Percentiles rank a stretch among this genome's conserved stretches.
Conservation (phyloP, 2,113 vertebrate genomes). For the Aptenodytes forsteri region DNA sequence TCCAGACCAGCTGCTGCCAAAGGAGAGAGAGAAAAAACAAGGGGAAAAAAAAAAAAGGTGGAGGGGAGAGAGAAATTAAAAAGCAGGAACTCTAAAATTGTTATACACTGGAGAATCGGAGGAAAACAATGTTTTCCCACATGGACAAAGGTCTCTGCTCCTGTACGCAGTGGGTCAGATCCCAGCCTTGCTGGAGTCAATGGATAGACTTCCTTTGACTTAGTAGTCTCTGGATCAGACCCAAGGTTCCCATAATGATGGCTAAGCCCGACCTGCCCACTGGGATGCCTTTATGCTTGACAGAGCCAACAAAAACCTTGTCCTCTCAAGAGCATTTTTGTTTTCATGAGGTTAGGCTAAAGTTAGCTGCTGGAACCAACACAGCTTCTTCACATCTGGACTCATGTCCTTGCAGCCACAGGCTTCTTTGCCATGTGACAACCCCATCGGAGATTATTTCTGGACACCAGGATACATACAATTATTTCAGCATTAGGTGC, state of each 20-base stretch:
- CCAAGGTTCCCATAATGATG: neutral
- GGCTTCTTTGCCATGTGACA: neutral
- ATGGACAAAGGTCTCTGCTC: neutral
- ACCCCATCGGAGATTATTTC: neutral
- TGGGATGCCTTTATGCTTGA: neutral
- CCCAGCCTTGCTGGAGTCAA: neutral
- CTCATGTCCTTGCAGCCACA: neutral
- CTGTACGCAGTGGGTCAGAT: neutral
- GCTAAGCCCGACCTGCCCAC: neutral
- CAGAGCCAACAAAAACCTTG: constrained; percentile 25
- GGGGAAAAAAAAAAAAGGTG: neutral
- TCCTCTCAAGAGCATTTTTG: neutral
- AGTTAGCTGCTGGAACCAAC: neutral
- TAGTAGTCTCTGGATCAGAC: neutral
- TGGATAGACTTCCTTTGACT: neutral
- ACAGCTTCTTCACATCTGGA: neutral
- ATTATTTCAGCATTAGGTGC: neutral
- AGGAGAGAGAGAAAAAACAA: neutral
- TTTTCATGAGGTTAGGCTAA: neutral
- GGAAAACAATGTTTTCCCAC: neutral
- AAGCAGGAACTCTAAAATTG: neutral
- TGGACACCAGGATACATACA: neutral
- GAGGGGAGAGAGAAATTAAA: neutral
- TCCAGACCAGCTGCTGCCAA: constrained; percentile 19
- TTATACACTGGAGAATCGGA: neutral